Evolutionary conservation across 2,797 vertebrate species (phyloP).

Genomic region (Alcedo quadribrachys): DNA sequence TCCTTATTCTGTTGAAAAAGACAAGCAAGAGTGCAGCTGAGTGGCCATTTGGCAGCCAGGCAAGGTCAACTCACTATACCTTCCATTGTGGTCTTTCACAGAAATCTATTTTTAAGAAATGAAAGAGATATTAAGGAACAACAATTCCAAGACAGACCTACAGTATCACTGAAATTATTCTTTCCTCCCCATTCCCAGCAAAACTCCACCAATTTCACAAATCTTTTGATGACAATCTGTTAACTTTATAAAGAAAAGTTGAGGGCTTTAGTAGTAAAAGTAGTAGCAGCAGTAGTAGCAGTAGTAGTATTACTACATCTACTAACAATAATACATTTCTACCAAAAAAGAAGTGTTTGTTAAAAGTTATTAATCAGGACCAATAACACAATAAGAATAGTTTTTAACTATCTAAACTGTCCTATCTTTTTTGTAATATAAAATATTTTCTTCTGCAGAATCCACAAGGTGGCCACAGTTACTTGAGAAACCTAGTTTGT

Average conservation of each 20-base stretch:
- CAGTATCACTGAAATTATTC: neutral
- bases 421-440: neutral
- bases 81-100: neutral
- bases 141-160: neutral
- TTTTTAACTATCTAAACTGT: neutral
- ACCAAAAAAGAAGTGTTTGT: neutral
- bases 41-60: neutral
- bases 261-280: neutral
- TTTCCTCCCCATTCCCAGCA: neutral
- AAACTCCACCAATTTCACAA: neutral
- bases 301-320: neutral
- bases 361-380: neutral
- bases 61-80: neutral
- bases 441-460: neutral
- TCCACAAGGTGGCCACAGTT: conserved; percentile 54
- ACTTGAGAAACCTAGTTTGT: neutral
- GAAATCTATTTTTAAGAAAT: neutral
- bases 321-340: neutral
- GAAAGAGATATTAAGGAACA: neutral
- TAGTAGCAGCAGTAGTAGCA: neutral
- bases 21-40: neutral
- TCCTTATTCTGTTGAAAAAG: neutral
- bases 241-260: neutral
- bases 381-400: neutral
- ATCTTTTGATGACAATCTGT: neutral